A percentile compares a stretch with the other conserved stretches of the same genome.
These are phyloP conservation scores for Pheosia tremula DNA, from an alignment of 2,888 invertebrate species.

Conservation along the genomic window DNA sequence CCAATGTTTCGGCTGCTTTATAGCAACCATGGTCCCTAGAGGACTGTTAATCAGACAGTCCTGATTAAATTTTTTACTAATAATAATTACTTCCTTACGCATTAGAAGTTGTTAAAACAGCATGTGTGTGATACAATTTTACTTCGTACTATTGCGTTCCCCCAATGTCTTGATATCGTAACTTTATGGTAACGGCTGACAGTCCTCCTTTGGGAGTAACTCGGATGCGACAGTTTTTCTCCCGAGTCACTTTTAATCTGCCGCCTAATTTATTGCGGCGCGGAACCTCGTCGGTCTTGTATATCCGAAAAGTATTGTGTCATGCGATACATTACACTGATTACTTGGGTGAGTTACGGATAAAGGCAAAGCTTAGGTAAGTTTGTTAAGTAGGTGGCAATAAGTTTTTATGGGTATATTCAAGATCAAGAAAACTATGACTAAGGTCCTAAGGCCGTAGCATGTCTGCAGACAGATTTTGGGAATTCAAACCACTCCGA, in stretches of 20 bases:
- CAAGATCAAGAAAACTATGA: neutral
- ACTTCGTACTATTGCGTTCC: conserved; percentile 20
- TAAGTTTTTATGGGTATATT: neutral
- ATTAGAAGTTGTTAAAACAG: too few species aligned
- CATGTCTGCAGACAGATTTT: too few species aligned
- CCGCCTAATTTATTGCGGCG: conserved; percentile 55
- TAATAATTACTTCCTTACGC: too few species aligned
- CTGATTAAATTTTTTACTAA: too few species aligned
- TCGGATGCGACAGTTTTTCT: conserved; percentile 49
- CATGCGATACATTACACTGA: conserved; percentile 16
- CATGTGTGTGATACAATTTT: too few species aligned
- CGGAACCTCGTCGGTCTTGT: conserved; percentile 15
- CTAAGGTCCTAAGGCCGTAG: too few species aligned
- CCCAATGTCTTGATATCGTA: conserved; percentile 72
- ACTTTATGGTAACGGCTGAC: conserved; percentile 66
- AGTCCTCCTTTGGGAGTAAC: conserved; percentile 61
- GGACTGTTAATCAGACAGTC: too few species aligned
- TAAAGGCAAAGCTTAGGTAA: conserved; percentile 1
- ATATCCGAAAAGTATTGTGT: conserved; percentile 14
- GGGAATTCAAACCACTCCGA: too few species aligned
- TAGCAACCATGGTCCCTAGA: too few species aligned
- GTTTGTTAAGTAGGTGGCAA: neutral
- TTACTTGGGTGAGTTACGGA: conserved; percentile 15
- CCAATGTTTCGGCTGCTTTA: too few species aligned
- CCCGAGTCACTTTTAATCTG: conserved; percentile 64